phyloP scores from a whole-genome alignment of 23 tunicate species.

The Pegea sp. region DNA sequence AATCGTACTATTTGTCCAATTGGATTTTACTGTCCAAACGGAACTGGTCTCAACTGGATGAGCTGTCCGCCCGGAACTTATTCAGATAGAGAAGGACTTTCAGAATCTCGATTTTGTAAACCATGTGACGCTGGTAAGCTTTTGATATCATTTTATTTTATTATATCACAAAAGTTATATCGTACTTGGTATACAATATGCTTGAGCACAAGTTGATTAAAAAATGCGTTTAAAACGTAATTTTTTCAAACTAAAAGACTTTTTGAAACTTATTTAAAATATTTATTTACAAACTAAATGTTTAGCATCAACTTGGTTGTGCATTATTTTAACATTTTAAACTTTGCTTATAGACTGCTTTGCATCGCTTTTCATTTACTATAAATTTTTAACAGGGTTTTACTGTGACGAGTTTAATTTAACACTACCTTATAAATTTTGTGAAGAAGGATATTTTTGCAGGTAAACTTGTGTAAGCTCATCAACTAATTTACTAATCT shows the following conservation, averaged over 20 bases:
- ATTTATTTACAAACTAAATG: too few species aligned
- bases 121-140: slow-evolving; percentile 13
- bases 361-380: too few species aligned
- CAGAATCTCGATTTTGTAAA: slow-evolving; percentile 2
- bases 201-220: too few species aligned
- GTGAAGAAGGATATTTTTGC: slow-evolving; percentile 54
- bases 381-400: slow-evolving; percentile 15
- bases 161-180: too few species aligned
- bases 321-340: too few species aligned
- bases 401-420: slow-evolving; percentile 34
- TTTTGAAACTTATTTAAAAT: too few species aligned
- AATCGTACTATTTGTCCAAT: slow-evolving; percentile 19
- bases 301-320: too few species aligned
- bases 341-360: too few species aligned
- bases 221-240: too few species aligned
- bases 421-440: slow-evolving; percentile 2
- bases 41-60: slow-evolving; percentile 21
- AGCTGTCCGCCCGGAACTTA: slow-evolving; percentile 80
- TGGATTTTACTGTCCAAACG: slow-evolving; percentile 67
- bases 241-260: too few species aligned
- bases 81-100: slow-evolving; percentile 3
- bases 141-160: too few species aligned
- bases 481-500: neutral
- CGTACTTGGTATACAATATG: too few species aligned
- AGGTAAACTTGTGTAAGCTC: slow-evolving; percentile 8